phyloP scores from a whole-genome alignment of 2,888 invertebrate species.

The Ennomos quercinarius region DNA sequence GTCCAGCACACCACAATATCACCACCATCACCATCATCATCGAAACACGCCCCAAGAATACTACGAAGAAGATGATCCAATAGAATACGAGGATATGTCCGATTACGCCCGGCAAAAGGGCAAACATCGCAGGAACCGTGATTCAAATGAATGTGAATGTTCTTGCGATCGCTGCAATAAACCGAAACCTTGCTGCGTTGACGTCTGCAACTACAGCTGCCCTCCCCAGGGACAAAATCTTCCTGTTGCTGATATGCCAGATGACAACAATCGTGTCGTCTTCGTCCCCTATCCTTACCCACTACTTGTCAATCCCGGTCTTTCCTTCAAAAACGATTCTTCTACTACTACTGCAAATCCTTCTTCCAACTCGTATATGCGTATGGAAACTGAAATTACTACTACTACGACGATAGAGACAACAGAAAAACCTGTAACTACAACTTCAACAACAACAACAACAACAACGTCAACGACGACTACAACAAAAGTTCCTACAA shows the following conservation, averaged over 20 bases:
- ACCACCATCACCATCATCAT: conserved; percentile 22
- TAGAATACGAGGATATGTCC: conserved; percentile 24
- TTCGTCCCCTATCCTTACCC: conserved; percentile 57
- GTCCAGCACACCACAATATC: conserved; percentile 26
- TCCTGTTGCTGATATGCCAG: too few species aligned
- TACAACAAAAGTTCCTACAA: conserved; percentile 18
- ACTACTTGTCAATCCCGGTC: conserved; percentile 37
- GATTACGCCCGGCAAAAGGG: conserved; percentile 9
- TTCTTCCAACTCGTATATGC: too few species aligned
- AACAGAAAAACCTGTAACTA: conserved; percentile 2
- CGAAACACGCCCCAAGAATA: conserved; percentile 22
- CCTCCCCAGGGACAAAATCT: too few species aligned
- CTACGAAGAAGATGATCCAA: conserved; percentile 27
- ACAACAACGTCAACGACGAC: conserved; percentile 11
- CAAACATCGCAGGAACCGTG: conserved; percentile 17
- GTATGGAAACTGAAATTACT: neutral
- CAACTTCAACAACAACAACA: conserved; percentile 18
- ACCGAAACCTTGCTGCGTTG: conserved; percentile 50
- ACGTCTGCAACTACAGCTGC: conserved; percentile 36
- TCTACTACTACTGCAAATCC: neutral
- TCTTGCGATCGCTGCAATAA: conserved; percentile 49
- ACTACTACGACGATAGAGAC: neutral
- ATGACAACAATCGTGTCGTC: conserved; percentile 38
- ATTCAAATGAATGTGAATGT: conserved; percentile 53
- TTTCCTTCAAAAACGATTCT: conserved; percentile 3